Base-by-base conservation (phyloP, 2,888 invertebrate species). In the Phengaris arion region DNA sequence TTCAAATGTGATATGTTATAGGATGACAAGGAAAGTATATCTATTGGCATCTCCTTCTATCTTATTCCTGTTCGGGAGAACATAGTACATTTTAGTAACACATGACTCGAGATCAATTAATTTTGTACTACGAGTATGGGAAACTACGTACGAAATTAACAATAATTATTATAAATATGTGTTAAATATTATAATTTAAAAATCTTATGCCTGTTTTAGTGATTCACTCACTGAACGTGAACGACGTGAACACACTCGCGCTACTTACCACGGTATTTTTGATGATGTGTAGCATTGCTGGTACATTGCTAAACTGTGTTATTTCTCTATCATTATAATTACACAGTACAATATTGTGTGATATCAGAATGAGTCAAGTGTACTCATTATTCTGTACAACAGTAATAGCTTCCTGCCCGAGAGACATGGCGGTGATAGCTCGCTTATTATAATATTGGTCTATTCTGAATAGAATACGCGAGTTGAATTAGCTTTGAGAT, bases 41-140 rank as follows among this genome's bases (percentile, higher is more conserved):
- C 22, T 57, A 68, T 72, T 10, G 48, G 46, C 64, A 57, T 74
- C 68, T 74, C 59, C 69, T 74, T 77, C 74, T 73, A 64, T 76
- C 78, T 74, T 79, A 79, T 79, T 78, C 77, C 74, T 68, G 72
- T 76, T 76, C 78, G 72, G 72, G 76, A 79, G 79, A 80, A 79
- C 79, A 78, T 81, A 82, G 79, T 82, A 81, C 80, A 72, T 22
- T 52, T 54, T 72, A 15, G 5, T 59, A 59, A 22, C 59, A 59
- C 5, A 22, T 9, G 7, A 10, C 22, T 48, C 48, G 48, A 48
- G 6, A 7, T 48, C 48, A 0, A n/a, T n/a, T n/a, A 6, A 48
- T 0, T 48, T 48, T 48, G 48, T 6, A 48, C 48, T 6, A 48
- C 6, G 1, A 2, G 35, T 35, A 35, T 6, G 48, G 48, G 4